A percentile compares a stretch with the other conserved stretches of the same genome.
These are phyloP conservation scores for Quiscalus mexicanus DNA, from an alignment of 2,113 vertebrate species.

Conservation along the genomic window DNA sequence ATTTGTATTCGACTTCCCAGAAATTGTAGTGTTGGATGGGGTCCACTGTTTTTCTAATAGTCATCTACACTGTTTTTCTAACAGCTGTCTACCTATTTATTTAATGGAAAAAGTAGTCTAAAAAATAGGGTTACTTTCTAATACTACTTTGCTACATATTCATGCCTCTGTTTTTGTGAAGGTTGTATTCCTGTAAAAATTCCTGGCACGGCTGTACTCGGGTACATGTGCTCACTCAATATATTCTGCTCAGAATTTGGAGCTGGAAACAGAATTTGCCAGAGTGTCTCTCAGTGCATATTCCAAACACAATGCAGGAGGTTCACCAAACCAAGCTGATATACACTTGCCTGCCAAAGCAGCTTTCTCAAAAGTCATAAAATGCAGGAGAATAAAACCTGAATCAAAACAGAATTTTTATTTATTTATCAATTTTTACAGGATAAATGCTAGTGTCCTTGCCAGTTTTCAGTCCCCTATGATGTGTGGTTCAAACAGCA, in stretches of 20 bases:
- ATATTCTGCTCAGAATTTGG: conserved; percentile 31
- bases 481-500: conserved; percentile 46
- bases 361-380: conserved; percentile 42
- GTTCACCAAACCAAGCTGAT: conserved; percentile 36
- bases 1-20: neutral
- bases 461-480: conserved; percentile 8
- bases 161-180: conserved; percentile 4
- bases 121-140: neutral
- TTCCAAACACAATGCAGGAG: conserved; percentile 12
- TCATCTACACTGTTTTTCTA: neutral
- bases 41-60: neutral
- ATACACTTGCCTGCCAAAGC: conserved; percentile 8
- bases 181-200: conserved; percentile 15
- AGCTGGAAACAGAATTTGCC: conserved; percentile 24
- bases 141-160: neutral
- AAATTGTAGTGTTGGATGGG: neutral
- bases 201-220: neutral
- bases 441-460: conserved; percentile 38
- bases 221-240: neutral
- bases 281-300: neutral
- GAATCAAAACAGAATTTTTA: conserved; percentile 48
- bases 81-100: neutral
- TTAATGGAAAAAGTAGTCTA: neutral
- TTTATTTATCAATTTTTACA: conserved; percentile 52
- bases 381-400: conserved; percentile 43